Base-by-base conservation (phyloP, 1,140 invertebrate genomes). In the Diorhabda sublineata region DNA sequence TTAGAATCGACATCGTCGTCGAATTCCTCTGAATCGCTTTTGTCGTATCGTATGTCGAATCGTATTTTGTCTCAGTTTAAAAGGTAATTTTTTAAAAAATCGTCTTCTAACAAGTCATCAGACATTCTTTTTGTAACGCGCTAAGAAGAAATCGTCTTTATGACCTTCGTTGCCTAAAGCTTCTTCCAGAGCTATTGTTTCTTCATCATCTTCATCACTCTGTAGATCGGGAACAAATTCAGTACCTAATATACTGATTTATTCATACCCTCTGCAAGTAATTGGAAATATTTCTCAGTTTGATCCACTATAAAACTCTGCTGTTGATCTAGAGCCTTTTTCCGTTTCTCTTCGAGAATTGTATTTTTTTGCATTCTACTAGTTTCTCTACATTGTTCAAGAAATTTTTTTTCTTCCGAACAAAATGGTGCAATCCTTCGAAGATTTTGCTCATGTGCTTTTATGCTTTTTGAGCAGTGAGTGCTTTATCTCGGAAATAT, bases 231-330 rank as follows among this genome's bases (percentile, higher is more conserved):
- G 93, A 71, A 90, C 85, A 83, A 95, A 96, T 75, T 97, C 94
- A 80, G 89, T 90, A 78, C 87, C 87, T 2, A 1, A 0, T 71
- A 73, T 57, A 80, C 80, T n/a, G 84, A 82, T 79, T 88, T 88
- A 76, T 89, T 91, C 83, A 94, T 89, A 66, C 91, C 91, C 80
- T 93, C 93, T 5, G 94, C 93, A 45, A 97, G 81, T 83, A 93
- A 89, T 3, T 92, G 92, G 42, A 96, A 98, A 84, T 97, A 98
- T 80, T 98, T 97, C 83, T 99, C 97, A 0, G 98, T 99, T 83
- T 98, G 95, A 83, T 97, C 96, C 59, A 99, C 96, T 78, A 99
- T 98, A 79, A 98, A 98, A 81, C 95, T 98, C 41, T 99, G 85
- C 82, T 99, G 97, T 73, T 98, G 91, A 85, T 99, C 97, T 58